Percentiles rank a stretch among this genome's conserved stretches.
Conservation (phyloP, 2,888 invertebrate species). For the Lacanobia oleracea region DNA sequence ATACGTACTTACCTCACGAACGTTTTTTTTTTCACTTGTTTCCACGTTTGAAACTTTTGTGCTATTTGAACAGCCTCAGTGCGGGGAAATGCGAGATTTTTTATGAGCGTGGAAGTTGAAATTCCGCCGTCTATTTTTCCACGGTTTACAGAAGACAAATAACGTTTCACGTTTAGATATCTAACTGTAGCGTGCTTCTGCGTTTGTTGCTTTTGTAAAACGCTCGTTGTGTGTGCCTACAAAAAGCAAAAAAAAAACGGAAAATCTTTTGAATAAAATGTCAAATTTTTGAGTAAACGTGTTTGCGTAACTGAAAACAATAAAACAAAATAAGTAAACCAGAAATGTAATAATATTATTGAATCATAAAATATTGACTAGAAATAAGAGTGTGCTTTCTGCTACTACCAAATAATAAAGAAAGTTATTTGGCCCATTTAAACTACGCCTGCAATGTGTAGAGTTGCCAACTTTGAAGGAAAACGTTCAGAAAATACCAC, state of each 20-base stretch:
- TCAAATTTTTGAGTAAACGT: no score
- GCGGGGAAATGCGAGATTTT: constrained; percentile 57
- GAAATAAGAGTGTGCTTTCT: constrained; percentile 11
- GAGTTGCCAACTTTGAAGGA: constrained; percentile 44
- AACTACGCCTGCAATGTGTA: constrained; percentile 31
- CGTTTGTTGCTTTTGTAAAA: constrained; percentile 27
- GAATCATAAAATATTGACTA: not conserved
- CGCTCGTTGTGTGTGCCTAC: not conserved
- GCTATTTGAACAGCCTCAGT: constrained; percentile 60
- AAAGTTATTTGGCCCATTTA: constrained; percentile 49
- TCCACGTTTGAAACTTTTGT: constrained; percentile 65
- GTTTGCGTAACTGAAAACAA: no score
- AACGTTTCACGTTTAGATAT: constrained; percentile 44
- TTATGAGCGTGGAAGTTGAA: constrained; percentile 55
- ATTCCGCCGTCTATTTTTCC: constrained; percentile 58
- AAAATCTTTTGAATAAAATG: no score
- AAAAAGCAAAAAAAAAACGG: not conserved
- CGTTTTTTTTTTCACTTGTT: constrained; percentile 67
- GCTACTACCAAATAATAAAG: constrained; percentile 37
- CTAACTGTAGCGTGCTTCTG: constrained; percentile 31
- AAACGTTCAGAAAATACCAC: constrained; percentile 28
- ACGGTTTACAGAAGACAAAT: constrained; percentile 59
- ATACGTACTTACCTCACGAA: constrained; percentile 62
- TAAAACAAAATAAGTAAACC: not conserved
- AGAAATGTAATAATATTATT: not conserved